Conservation (phyloP, 2,797 vertebrate genomes). For the Remorina albescens region DNA sequence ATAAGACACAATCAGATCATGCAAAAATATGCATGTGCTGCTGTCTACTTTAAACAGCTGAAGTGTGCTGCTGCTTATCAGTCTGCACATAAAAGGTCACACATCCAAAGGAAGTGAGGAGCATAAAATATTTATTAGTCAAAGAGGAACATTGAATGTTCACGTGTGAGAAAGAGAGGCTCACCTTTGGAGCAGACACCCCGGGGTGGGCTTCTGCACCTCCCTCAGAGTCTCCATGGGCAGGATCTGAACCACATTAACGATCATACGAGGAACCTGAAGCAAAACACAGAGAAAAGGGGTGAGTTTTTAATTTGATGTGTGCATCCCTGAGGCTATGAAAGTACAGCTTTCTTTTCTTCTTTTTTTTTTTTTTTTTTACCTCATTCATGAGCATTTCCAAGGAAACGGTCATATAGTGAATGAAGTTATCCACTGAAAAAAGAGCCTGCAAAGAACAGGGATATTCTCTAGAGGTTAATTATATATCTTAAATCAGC, state of each 20-base stretch:
- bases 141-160: too few relatives aligned
- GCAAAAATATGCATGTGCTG: not conserved
- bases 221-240: constrained; percentile 84
- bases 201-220: constrained; percentile 83
- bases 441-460: constrained; percentile 78
- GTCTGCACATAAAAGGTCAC: not conserved
- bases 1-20: not conserved
- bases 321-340: not conserved
- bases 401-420: constrained; percentile 85
- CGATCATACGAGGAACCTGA: constrained; percentile 88
- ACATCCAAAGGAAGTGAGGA: not conserved
- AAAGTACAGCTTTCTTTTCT: not conserved
- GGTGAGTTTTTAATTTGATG: not conserved
- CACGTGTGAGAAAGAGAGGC: not conserved
- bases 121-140: not conserved
- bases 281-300: constrained; percentile 11
- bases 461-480: constrained; percentile 22
- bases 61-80: not conserved
- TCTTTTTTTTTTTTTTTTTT: not conserved
- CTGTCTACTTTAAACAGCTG: not conserved
- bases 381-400: constrained; percentile 89
- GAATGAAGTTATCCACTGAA: constrained; percentile 86
- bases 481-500: not conserved
- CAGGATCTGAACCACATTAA: constrained; percentile 85
- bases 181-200: constrained; percentile 84